Conservation (phyloP, 2,888 invertebrate species). For the Tachina lurida region DNA sequence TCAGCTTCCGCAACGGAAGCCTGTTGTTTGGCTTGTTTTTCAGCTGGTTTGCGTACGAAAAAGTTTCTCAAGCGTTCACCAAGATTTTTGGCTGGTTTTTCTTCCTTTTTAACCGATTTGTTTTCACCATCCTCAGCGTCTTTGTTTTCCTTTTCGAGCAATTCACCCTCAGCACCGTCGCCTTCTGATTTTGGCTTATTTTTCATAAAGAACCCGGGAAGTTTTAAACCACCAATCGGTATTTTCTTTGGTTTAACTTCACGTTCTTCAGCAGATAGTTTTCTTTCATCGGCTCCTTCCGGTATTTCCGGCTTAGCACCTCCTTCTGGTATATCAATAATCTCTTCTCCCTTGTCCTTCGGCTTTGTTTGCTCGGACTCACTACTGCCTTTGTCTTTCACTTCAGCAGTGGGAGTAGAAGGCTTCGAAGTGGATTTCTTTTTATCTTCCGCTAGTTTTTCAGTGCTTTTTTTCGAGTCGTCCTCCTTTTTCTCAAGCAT, state of each 20-base stretch:
- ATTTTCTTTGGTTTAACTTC: conserved; percentile 92
- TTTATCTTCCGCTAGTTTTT: conserved; percentile 72
- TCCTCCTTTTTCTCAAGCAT: conserved; percentile 80
- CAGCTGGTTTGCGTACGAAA: conserved; percentile 84
- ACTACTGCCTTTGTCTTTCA: conserved; percentile 44
- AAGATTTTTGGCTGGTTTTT: conserved; percentile 79
- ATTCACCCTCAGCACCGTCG: conserved; percentile 83
- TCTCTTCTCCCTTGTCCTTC: conserved; percentile 76
- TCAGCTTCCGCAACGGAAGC: conserved; percentile 79
- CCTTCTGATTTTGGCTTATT: conserved; percentile 89
- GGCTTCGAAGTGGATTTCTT: conserved; percentile 74
- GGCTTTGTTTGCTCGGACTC: conserved; percentile 30
- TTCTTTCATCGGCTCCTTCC: conserved; percentile 77
- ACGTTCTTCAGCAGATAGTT: conserved; percentile 86
- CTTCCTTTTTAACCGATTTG: conserved; percentile 75
- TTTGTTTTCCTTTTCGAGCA: conserved; percentile 83
- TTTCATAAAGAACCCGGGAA: conserved; percentile 92
- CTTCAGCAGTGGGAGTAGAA: conserved; percentile 75
- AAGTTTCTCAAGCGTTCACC: conserved; percentile 84
- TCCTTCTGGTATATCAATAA: conserved; percentile 80
- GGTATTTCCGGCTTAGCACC: conserved; percentile 71
- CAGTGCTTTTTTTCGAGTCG: conserved; percentile 67
- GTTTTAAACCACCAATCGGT: conserved; percentile 93
- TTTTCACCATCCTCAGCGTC: conserved; percentile 74
- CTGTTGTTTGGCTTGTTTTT: conserved; percentile 77